Evolutionary conservation across 2,113 vertebrate species (phyloP).

Genomic region (Myotis yumanensis): DNA sequence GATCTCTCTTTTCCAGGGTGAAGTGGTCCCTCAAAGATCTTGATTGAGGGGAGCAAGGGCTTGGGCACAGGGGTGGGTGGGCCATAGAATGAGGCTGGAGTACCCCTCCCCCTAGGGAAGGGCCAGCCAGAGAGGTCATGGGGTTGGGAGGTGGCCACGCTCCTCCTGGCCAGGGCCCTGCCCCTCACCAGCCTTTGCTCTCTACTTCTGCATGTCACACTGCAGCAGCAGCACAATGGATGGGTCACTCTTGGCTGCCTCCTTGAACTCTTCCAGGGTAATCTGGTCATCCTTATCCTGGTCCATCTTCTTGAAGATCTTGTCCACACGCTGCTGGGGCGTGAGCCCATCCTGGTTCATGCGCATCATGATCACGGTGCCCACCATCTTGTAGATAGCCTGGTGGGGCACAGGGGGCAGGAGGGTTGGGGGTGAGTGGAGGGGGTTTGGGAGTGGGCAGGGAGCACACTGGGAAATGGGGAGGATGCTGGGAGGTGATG

Average conservation of each 20-base stretch:
- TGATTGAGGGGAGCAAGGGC: slow-evolving; percentile 32
- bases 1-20: slow-evolving; percentile 50
- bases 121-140: slow-evolving; percentile 55
- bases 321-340: slow-evolving; percentile 97
- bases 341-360: slow-evolving; percentile 99
- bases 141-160: neutral
- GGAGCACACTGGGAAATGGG: neutral
- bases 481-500: neutral
- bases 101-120: slow-evolving; percentile 7
- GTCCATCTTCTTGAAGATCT: slow-evolving; percentile 99
- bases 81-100: slow-evolving; percentile 61
- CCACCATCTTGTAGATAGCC: slow-evolving; percentile 99
- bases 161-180: slow-evolving; percentile 60
- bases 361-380: slow-evolving; percentile 99
- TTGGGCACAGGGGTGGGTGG: slow-evolving; percentile 52
- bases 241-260: slow-evolving; percentile 96
- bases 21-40: slow-evolving; percentile 55
- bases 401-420: slow-evolving; percentile 65
- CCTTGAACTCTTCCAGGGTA: slow-evolving; percentile 98
- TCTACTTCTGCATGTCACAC: slow-evolving; percentile 98
- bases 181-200: slow-evolving; percentile 83
- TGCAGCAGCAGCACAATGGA: slow-evolving; percentile 97
- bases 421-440: neutral
- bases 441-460: neutral
- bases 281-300: slow-evolving; percentile 99